These are phyloP conservation scores for Uropetala carovei DNA, from an alignment of 2,888 invertebrate genomes.

Conservation along the genomic window DNA sequence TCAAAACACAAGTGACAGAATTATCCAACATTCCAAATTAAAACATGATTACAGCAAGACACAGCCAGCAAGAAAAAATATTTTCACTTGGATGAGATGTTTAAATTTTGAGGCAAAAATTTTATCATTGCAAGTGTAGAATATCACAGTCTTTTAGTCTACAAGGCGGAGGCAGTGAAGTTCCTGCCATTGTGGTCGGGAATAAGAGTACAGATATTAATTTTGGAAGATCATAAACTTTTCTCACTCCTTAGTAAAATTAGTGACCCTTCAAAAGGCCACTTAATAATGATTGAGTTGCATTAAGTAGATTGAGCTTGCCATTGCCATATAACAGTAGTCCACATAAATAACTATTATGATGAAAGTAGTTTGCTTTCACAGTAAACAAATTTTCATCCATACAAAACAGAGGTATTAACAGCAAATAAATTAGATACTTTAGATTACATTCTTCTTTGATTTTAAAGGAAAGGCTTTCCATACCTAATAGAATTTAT, in stretches of 20 bases:
- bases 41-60: slow-evolving; percentile 36
- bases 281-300: slow-evolving; percentile 20
- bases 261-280: neutral
- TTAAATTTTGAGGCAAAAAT: slow-evolving; percentile 43
- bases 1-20: neutral
- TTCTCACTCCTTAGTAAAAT: neutral
- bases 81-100: slow-evolving; percentile 13
- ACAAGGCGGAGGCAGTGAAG: slow-evolving; percentile 57
- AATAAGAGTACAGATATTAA: slow-evolving; percentile 45
- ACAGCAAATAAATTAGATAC: neutral
- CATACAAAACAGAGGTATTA: slow-evolving; percentile 9
- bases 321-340: neutral
- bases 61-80: slow-evolving; percentile 59
- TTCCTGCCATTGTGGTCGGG: slow-evolving; percentile 37
- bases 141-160: slow-evolving; percentile 59
- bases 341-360: neutral
- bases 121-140: slow-evolving; percentile 53
- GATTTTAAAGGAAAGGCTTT: neutral
- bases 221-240: slow-evolving; percentile 3
- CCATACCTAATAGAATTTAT: neutral
- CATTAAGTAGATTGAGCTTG: slow-evolving; percentile 13
- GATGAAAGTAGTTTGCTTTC: neutral
- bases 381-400: neutral
- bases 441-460: neutral
- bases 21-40: neutral